Percentiles rank a stretch among this genome's conserved stretches.
Evolutionary conservation across 2,113 vertebrate species (phyloP).

Genomic region (Cyphomyrus discorhynchus): DNA sequence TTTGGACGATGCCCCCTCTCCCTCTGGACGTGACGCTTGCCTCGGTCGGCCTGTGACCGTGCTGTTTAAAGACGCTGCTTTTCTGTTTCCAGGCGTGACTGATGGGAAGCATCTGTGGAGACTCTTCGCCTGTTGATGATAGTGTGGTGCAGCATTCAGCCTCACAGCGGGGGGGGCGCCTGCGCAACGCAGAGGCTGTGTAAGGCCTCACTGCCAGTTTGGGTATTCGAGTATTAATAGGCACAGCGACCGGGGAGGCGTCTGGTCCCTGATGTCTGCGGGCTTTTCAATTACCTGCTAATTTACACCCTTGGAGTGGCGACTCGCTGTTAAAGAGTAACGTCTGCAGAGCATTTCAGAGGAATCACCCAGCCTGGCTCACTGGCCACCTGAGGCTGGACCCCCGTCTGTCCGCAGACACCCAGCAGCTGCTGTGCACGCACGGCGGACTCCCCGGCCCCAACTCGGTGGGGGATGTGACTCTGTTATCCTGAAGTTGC

Average conservation of each 20-base stretch:
- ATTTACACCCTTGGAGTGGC: not conserved
- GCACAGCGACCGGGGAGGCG: no score
- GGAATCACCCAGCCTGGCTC: not conserved
- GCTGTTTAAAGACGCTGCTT: not conserved
- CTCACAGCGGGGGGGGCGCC: not conserved
- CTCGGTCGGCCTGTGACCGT: not conserved
- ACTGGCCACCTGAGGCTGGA: no score
- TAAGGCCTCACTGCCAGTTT: not conserved
- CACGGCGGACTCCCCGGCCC: not conserved
- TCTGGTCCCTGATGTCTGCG: not conserved
- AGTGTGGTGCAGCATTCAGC: not conserved
- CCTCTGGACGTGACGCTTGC: not conserved
- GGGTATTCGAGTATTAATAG: not conserved
- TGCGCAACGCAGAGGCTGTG: not conserved
- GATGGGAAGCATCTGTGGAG: not conserved
- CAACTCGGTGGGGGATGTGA: not conserved
- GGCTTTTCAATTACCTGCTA: slow-evolving; percentile 5
- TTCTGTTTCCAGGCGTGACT: not conserved
- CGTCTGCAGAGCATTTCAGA: not conserved
- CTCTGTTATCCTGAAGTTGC: not conserved
- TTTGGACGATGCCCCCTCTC: not conserved
- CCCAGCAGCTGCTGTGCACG: not conserved
- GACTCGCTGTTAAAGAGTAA: not conserved
- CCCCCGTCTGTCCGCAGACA: no score
- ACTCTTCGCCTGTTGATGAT: not conserved